These are phyloP conservation scores for Rapana venosa DNA, from an alignment of 2,888 invertebrate species.

Conservation along the genomic window DNA sequence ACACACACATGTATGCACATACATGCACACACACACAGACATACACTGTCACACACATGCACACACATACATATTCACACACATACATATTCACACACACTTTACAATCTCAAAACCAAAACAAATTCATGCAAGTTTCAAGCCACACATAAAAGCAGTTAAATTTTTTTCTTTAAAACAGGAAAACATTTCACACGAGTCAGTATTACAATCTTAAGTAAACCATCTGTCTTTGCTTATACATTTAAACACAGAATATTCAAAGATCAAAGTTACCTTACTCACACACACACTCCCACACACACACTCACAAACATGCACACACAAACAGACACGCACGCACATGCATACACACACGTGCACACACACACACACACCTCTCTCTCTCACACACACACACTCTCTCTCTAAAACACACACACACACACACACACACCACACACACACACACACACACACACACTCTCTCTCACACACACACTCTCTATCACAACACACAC, in stretches of 20 bases:
- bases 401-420: constrained; percentile 8
- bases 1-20: not conserved
- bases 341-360: not conserved
- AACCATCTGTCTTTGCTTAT: too few species aligned
- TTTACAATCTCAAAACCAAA: too few species aligned
- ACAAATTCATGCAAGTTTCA: too few species aligned
- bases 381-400: not conserved
- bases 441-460: constrained; percentile 19
- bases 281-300: not conserved
- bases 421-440: not conserved
- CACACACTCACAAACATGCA: not conserved
- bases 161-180: too few species aligned
- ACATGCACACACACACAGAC: not conserved
- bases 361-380: not conserved
- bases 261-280: too few species aligned
- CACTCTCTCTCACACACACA: not conserved
- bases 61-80: not conserved
- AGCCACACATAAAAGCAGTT: too few species aligned
- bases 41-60: not conserved
- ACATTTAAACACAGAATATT: too few species aligned
- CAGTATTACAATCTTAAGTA: too few species aligned
- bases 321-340: not conserved
- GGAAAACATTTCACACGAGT: too few species aligned
- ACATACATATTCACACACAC: constrained; percentile 9
- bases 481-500: not conserved